Evolutionary conservation across 92 coral and sea anemone species (phyloP), one percentile per base, ranked within the genome.

Genomic region (Zoanthus sansibaricus): DNA sequence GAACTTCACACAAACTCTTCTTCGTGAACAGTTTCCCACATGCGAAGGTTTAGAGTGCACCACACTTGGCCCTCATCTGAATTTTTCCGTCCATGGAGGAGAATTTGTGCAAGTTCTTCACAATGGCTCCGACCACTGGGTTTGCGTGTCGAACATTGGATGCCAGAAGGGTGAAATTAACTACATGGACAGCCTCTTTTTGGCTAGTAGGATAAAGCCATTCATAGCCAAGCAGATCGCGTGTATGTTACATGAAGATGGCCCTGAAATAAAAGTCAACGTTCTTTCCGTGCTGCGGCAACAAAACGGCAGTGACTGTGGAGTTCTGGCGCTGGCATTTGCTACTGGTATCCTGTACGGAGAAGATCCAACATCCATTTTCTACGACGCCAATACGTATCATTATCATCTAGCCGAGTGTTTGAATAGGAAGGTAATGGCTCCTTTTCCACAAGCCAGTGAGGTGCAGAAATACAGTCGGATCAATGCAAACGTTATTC

Each of bases 41-140:
- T 55, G 79, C 25, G 77, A 76, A 75, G 84, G 84, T n/a, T 76
- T 77, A 6, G 84, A 86, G 49, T 59, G 73, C 14, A 59, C 84
- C 16, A 86, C 84, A 20, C 31, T 86, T 25, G 82, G 83, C 21
- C 55, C 54, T 20, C 32, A 55, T 74, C 78, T 86, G 5, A 44
- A 56, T 54, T 87, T 87, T 55, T 75, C 91, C 12, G 75, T 82
- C 54, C 70, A 54, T 20, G 33, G 75, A 55, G 87, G 86, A 3
- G 76, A 90, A 64, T 93, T 90, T 84, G 87, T 90, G 18, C 95
- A 93, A 37, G 86, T 90, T 18, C 48, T 93, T 1, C 91, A 93
- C 72, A 83, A 77, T 77, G 94, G 93, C 18, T 15, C 42, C 15
- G 55, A 72, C 71, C 91, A 88, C 76, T 93, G 91, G 96, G 86